A percentile compares a stretch with the other conserved stretches of the same genome.
phyloP scores from a whole-genome alignment of 2,113 vertebrate species.

The Antigone vipio region DNA sequence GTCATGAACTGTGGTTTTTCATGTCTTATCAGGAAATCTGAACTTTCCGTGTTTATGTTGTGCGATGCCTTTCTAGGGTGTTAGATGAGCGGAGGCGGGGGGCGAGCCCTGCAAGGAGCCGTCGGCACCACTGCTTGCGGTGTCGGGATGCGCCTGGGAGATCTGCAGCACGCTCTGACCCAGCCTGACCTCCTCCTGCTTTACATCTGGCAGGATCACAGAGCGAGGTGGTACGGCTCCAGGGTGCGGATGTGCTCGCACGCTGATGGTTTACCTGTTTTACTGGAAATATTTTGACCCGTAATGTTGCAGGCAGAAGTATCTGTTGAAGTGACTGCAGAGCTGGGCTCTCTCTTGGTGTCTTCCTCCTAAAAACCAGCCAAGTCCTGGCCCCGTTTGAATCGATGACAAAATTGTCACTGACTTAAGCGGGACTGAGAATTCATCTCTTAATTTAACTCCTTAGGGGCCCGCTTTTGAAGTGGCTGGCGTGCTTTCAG shows the following conservation, averaged over 20 bases:
- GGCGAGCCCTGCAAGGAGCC: background rate
- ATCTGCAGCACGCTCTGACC: background rate
- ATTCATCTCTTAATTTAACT: background rate
- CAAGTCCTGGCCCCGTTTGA: background rate
- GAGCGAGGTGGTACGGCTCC: background rate
- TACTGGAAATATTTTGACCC: background rate
- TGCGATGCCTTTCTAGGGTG: background rate
- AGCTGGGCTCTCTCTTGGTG: background rate
- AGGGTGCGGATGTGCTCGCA: rapidly evolving
- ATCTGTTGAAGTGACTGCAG: background rate
- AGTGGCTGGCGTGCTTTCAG: background rate
- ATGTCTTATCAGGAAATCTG: background rate
- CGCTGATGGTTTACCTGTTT: background rate
- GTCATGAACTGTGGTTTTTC: rapidly evolving
- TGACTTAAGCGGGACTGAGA: background rate
- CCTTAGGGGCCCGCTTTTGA: background rate
- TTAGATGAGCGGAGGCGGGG: rapidly evolving
- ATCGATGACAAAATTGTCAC: background rate
- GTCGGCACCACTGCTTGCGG: rapidly evolving
- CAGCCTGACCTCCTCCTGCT: background rate
- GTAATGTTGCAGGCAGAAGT: background rate
- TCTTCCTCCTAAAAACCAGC: background rate
- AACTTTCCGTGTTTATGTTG: rapidly evolving
- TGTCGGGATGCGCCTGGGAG: background rate
- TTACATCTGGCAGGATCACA: background rate